Conservation (phyloP, 2,113 vertebrate species). For the Glareola pratincola region DNA sequence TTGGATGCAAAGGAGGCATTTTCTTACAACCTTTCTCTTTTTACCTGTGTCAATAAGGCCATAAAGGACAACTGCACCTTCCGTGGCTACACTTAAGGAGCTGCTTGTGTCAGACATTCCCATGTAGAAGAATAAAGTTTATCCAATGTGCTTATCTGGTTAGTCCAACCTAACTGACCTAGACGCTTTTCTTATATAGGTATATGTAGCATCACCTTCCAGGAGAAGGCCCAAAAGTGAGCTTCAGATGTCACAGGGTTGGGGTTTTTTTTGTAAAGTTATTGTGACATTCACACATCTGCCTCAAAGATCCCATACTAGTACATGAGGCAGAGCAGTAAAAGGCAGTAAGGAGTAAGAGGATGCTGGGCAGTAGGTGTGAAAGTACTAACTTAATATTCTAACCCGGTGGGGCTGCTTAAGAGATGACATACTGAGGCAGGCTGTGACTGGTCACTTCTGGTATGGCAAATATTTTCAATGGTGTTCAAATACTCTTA, state of each 20-base stretch:
- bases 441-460: background rate
- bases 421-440: background rate
- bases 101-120: background rate
- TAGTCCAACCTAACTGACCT: background rate
- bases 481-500: background rate
- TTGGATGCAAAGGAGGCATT: rapidly evolving
- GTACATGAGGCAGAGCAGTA: background rate
- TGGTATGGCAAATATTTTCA: background rate
- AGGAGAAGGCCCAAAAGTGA: background rate
- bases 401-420: background rate
- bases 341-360: background rate
- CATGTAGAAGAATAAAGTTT: background rate
- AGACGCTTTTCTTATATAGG: background rate
- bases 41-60: background rate
- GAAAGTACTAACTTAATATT: background rate
- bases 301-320: background rate
- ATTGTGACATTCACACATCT: background rate
- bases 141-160: background rate
- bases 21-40: background rate
- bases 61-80: background rate
- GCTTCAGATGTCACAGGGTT: background rate
- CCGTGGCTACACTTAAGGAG: rapidly evolving
- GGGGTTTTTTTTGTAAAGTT: background rate
- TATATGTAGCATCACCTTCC: rapidly evolving
- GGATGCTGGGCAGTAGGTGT: background rate